These are phyloP conservation scores for Scaptomyza caliginosa DNA, from an alignment of 2,888 invertebrate genomes.

Conservation along the genomic window DNA sequence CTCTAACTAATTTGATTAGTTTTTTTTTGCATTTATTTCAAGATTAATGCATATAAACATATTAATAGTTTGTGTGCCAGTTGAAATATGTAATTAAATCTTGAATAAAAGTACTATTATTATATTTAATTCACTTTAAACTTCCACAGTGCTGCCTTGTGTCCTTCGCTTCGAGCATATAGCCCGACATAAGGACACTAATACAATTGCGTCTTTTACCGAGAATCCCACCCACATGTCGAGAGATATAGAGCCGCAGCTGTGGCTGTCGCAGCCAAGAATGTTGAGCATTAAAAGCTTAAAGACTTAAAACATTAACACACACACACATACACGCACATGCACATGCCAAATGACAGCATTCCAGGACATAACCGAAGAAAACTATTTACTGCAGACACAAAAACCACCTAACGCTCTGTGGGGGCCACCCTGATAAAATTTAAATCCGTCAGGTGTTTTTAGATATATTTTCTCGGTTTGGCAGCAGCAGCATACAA, in stretches of 20 bases:
- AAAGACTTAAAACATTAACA: conserved; percentile 70
- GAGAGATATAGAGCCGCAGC: conserved; percentile 31
- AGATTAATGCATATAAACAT: neutral
- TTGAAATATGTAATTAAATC: conserved; percentile 21
- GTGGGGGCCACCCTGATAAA: conserved; percentile 52
- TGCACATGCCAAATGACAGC: conserved; percentile 24
- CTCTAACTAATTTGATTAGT: neutral
- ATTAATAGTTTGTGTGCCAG: conserved; percentile 24
- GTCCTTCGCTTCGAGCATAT: conserved; percentile 17
- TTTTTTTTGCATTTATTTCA: neutral
- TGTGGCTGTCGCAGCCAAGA: conserved; percentile 55
- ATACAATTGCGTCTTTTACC: conserved; percentile 21
- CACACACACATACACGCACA: conserved; percentile 32
- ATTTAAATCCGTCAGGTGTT: conserved; percentile 73
- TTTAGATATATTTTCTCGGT: conserved; percentile 47
- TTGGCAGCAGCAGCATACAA: conserved; percentile 26
- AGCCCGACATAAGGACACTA: conserved; percentile 18
- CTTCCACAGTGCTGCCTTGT: conserved; percentile 23
- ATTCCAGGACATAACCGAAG: conserved; percentile 40
- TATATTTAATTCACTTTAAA: conserved; percentile 35
- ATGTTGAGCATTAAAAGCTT: conserved; percentile 68
- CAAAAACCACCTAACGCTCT: conserved; percentile 25
- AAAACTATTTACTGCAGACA: conserved; percentile 59
- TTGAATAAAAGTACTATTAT: conserved; percentile 25
- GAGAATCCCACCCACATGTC: conserved; percentile 18